These are phyloP conservation scores for Parnassius orleans DNA, from an alignment of 2,888 invertebrate genomes.

Conservation along the genomic window DNA sequence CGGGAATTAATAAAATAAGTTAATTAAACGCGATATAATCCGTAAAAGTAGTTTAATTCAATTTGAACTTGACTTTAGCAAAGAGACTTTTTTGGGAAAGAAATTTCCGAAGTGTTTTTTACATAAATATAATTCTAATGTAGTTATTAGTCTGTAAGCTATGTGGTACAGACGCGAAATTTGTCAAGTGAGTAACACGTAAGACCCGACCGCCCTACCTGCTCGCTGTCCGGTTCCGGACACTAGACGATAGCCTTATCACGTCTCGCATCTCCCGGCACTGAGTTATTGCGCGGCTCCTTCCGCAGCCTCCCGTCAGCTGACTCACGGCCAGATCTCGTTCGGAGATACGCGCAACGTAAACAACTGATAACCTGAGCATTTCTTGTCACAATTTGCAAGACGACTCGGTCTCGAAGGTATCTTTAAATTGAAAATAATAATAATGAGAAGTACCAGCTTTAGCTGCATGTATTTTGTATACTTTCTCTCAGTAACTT, in stretches of 20 bases:
- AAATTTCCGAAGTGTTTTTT: too few relatives aligned
- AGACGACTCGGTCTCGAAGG: not conserved
- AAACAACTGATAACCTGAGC: slow-evolving; percentile 6
- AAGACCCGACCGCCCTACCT: not conserved
- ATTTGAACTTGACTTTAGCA: too few relatives aligned
- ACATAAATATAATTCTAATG: not conserved
- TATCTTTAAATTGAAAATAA: not conserved
- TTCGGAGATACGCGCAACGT: not conserved
- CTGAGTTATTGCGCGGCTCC: slow-evolving; percentile 3
- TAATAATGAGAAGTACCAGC: not conserved
- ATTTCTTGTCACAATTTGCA: slow-evolving; percentile 9
- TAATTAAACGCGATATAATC: too few relatives aligned
- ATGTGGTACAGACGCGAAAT: not conserved
- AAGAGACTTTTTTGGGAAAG: too few relatives aligned
- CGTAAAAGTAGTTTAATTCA: too few relatives aligned
- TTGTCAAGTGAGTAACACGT: not conserved
- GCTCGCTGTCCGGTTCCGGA: not conserved
- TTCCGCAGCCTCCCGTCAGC: slow-evolving; percentile 9
- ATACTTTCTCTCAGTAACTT: too few relatives aligned
- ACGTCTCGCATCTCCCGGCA: slow-evolving; percentile 5
- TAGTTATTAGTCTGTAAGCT: not conserved
- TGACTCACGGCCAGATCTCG: slow-evolving; percentile 4
- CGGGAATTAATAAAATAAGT: too few relatives aligned
- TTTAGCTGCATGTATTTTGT: too few relatives aligned
- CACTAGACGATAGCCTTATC: slow-evolving; percentile 4